These are phyloP conservation scores for Cephalophus harveyi DNA, from an alignment of 2,113 vertebrate genomes.

Conservation along the genomic window DNA sequence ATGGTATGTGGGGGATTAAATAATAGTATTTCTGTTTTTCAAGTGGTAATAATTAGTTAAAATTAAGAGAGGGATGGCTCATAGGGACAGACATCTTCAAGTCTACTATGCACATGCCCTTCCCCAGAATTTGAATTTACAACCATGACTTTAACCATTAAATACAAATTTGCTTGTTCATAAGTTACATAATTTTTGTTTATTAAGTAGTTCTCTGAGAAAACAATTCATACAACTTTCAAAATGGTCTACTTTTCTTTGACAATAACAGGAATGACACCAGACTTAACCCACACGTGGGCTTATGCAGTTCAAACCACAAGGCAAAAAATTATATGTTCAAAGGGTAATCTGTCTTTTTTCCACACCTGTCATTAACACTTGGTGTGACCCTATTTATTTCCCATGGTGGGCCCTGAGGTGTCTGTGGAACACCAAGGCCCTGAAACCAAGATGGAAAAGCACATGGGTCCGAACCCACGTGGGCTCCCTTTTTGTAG, in stretches of 20 bases:
- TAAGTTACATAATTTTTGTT: neutral
- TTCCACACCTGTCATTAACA: neutral
- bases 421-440: neutral
- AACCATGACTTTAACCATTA: slow-evolving; percentile 1
- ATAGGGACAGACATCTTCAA: neutral
- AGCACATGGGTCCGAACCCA: neutral
- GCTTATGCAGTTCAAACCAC: neutral
- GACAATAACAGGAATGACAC: neutral
- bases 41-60: neutral
- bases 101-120: neutral
- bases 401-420: neutral
- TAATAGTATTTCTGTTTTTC: neutral
- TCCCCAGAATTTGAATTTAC: neutral
- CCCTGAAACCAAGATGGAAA: neutral
- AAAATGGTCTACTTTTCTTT: slow-evolving; percentile 2
- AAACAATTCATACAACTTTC: neutral
- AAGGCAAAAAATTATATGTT: neutral
- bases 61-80: neutral
- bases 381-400: neutral
- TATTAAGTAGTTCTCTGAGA: neutral
- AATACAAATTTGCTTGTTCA: neutral
- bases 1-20: neutral
- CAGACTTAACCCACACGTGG: neutral
- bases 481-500: neutral
- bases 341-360: neutral